Evolutionary conservation across 2,797 vertebrate genomes (phyloP).

Genomic region (Valencia hispanica): DNA sequence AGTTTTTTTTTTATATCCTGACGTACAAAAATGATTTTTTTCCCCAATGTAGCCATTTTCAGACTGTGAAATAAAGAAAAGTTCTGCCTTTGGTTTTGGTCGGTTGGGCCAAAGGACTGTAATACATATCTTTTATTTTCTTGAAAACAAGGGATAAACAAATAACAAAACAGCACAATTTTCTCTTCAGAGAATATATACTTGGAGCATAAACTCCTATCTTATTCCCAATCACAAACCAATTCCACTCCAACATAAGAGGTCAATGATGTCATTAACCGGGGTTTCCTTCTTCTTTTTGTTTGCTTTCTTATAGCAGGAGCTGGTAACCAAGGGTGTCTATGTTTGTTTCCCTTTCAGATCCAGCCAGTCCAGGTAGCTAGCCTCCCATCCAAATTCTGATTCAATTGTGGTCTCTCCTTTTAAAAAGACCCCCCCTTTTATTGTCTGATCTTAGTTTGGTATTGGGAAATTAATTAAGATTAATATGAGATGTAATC

Average conservation of each 20-base stretch:
- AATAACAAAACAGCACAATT: not conserved
- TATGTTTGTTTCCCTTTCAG: not conserved
- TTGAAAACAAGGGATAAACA: slow-evolving; percentile 1
- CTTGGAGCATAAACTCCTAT: not conserved
- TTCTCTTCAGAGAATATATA: not conserved
- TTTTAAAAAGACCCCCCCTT: not conserved
- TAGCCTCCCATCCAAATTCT: not conserved
- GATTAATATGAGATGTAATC: not conserved
- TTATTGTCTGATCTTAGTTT: not conserved
- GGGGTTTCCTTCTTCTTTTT: not conserved
- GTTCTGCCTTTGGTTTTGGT: slow-evolving; percentile 61
- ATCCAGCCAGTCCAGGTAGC: not conserved
- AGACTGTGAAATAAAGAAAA: slow-evolving; percentile 53
- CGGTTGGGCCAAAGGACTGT: slow-evolving; percentile 26
- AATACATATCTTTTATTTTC: not conserved
- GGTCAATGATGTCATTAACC: not conserved
- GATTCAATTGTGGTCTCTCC: not conserved
- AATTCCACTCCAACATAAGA: not conserved
- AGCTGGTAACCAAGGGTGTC: not conserved
- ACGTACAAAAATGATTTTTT: slow-evolving; percentile 39
- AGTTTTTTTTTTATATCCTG: not conserved
- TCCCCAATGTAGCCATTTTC: slow-evolving; percentile 34
- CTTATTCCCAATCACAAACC: not conserved
- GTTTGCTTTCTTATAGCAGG: not conserved
- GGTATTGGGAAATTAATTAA: not conserved